Evolutionary conservation across 2,888 invertebrate genomes (phyloP), one percentile per base, ranked within the genome.

Genomic region (Andrena camellia): DNA sequence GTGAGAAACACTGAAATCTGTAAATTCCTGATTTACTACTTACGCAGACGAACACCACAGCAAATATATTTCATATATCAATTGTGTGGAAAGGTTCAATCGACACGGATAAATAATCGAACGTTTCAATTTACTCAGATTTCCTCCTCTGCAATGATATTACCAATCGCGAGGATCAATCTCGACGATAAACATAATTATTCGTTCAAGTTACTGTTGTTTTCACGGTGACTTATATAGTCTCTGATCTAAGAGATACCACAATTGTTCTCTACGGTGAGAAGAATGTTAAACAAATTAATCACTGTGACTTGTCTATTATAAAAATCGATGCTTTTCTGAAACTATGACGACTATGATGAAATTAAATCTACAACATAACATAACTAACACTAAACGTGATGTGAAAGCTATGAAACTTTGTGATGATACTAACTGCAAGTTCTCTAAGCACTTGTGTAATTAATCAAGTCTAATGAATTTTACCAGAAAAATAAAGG

Each of bases 1-100:
- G 67, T 87, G 87, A 87, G 87, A 87, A 87, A 88, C 81, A 72
- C 86, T 87, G 78, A 62, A 76, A 29, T 75, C 23, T 62, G 54
- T 62, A 75, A 69, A 78, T 63, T 75, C 52, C 76, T 74, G 67
- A 63, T 81, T 72, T 62, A 78, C 88, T 88, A 88, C 88, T 86
- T 88, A 88, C 81, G 88, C 88, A 88, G 88, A 88, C 88, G 88
- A 88, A 78, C 88, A 88, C 88, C 88, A 70, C 70, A 88, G 81
- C 60, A 81, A 78, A 75, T 78, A 29, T 86, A 67, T 59, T 70
- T 71, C 72, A 67, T 57, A 79, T 77, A 64, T 81, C 60, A 77
- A 74, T 80, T 63, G 57, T 13, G 35, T 63, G 66, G 66, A 73
- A 78, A 75, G 74, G 81, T 70, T 33, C 29, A 26, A 68, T 69